Evolutionary conservation across 35 echinoderm and acorn worm species (phyloP).

Genomic region (Stichopus chloronotus): DNA sequence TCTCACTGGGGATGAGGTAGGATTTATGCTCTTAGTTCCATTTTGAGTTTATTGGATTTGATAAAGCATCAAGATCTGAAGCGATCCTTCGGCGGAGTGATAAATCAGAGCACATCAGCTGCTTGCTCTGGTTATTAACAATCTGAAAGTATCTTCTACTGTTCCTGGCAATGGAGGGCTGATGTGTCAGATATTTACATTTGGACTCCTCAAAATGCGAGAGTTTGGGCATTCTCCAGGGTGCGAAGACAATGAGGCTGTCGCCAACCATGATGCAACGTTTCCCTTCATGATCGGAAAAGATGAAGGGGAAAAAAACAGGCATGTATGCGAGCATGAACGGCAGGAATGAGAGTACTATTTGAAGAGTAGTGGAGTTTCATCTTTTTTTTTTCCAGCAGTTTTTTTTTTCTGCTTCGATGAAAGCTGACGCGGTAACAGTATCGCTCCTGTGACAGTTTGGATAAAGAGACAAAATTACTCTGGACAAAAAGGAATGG

Average conservation of each 20-base stretch:
- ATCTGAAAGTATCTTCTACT: conserved; percentile 9
- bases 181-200: conserved; percentile 30
- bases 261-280: not conserved
- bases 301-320: not conserved
- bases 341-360: not conserved
- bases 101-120: conserved; percentile 45
- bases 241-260: conserved; percentile 37
- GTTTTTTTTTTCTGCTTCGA: no score
- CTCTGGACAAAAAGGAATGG: conserved; percentile 3
- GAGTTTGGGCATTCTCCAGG: conserved; percentile 38
- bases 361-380: no score
- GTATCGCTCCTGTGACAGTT: not conserved
- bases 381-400: no score
- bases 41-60: conserved; percentile 53
- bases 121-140: conserved; percentile 30
- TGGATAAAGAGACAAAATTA: not conserved
- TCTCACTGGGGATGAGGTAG: conserved; percentile 9
- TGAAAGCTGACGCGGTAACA: not conserved
- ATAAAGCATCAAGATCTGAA: conserved; percentile 44
- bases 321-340: not conserved
- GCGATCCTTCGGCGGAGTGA: conserved; percentile 22
- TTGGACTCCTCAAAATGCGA: not conserved
- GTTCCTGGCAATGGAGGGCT: not conserved
- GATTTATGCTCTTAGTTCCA: conserved; percentile 41
- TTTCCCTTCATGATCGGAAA: conserved; percentile 1